Evolutionary conservation across 64 coral and sea anemone genomes (phyloP), one percentile per base, ranked within the genome.

Genomic region (Montipora cactus): DNA sequence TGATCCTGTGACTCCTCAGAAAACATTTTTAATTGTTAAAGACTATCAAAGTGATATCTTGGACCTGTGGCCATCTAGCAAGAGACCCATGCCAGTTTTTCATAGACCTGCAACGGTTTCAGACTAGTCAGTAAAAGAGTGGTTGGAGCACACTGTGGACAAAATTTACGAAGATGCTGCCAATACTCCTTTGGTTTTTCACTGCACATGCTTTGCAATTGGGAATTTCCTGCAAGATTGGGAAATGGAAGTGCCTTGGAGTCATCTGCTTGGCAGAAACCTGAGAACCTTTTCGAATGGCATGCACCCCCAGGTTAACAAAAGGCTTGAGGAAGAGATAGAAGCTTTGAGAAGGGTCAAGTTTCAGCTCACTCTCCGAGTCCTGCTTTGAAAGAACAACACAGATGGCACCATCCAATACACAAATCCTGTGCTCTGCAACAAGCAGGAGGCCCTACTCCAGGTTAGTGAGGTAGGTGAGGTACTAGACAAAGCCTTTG

Each of bases 171-270:
- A 37, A 37, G 1, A 37, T 37, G 28, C 28, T 37, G 28, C 1
- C 28, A 37, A 37, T 37, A 37, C 28, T 37, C 28, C 28, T 37
- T 37, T 37, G 28, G 28, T 37, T 37, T 37, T 37, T 37, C 28
- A 1, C 28, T 37, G 28, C 28, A 37, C 1, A 37, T 37, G 28
- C 28, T 37, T 37, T 37, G 28, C 28, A 0, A 37, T 37, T 37
- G 28, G 28, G 28, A 37, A 1, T 37, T 37, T 37, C 52, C 52
- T 55, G 5, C 52, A 55, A 55, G 53, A 59, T 1, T 91, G 55
- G 89, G 22, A 81, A 20, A 91, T 91, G 89, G 89, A 91, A 49
- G 77, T 81, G 18, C 77, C 37, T 45, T 14, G 69, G n/a, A 21
- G 74, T 4, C 74, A 80, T 69, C 59, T 59, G 14, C 74, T 81